Base-by-base conservation (phyloP, 2,888 invertebrate genomes). In the Salpingus planirostris region DNA sequence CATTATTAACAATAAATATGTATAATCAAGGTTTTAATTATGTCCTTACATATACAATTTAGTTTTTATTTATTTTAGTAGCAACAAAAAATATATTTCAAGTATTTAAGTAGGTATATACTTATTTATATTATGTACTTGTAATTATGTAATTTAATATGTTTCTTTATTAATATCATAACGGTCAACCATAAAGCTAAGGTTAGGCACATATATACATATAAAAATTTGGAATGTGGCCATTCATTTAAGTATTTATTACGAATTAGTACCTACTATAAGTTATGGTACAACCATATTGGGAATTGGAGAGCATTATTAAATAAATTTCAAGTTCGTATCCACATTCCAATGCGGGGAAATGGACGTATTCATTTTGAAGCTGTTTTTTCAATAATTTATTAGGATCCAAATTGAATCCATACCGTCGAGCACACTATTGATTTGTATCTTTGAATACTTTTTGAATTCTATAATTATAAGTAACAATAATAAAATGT, bases 121-220 rank as follows among this genome's bases (percentile, higher is more conserved):
- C 28, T 26, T 23, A 31, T 23, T 40, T 34, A n/a, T n/a, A n/a
- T n/a, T n/a, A n/a, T n/a, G n/a, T n/a, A n/a, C 5, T 18, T 8
- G 5, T 8, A 8, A 6, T 8, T 8, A 18, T 18, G 8, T 18
- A 18, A 6, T 18, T 6, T 18, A 18, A 6, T 18, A 18, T 18
- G 5, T 18, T 18, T 18, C 5, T 18, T 18, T 18, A 6, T 18
- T 18, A 6, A 18, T n/a, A 18, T 18, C 18, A 8, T 35, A 40
- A 32, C 33, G 15, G 23, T 38, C 29, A 36, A 40, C 31, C 21
- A 46, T 54, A 49, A 54, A 54, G 53, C 54, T 54, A 48, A 52
- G 49, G 51, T 57, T 55, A 62, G 62, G 60, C 61, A 62, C 61
- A 60, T 58, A 60, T 54, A 60, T 55, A 60, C 51, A 57, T 44